Evolutionary conservation across 2,888 invertebrate species (phyloP).

Genomic region (Salticus scenicus): DNA sequence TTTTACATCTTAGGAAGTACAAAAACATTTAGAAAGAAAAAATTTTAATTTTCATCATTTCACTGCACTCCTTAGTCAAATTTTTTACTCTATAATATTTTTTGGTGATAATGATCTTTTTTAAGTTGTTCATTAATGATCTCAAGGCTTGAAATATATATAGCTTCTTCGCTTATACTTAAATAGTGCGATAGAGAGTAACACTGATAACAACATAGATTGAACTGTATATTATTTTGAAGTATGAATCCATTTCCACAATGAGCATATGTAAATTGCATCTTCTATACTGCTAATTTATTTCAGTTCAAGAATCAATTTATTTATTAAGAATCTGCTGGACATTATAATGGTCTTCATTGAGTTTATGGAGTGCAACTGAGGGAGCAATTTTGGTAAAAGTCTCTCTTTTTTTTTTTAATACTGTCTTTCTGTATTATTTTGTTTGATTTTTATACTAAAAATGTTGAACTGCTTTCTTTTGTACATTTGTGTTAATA

Average conservation of each 20-base stretch:
- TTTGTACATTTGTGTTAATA: background rate
- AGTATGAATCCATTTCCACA: background rate
- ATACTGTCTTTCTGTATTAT: background rate
- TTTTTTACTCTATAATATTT: background rate
- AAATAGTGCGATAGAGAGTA: background rate
- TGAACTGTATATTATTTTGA: background rate
- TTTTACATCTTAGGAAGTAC: background rate
- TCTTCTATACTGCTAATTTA: background rate
- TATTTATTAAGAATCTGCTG: background rate
- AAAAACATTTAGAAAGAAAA: background rate
- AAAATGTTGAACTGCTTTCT: background rate
- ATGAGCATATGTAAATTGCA: background rate
- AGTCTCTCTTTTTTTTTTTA: too few species aligned
- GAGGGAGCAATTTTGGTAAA: conserved; percentile 47
- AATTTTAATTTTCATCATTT: background rate
- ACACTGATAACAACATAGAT: background rate
- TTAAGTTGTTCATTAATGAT: too few species aligned
- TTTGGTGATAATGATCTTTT: too few species aligned
- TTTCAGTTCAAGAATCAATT: too few species aligned
- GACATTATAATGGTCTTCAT: conserved; percentile 25
- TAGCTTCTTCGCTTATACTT: background rate
- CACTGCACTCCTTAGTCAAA: background rate
- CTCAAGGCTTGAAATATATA: too few species aligned
- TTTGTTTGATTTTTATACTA: background rate
- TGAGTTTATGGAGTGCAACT: conserved; percentile 34